Base-by-base conservation (phyloP, 2,113 vertebrate genomes). In the Puffinus mauretanicus region DNA sequence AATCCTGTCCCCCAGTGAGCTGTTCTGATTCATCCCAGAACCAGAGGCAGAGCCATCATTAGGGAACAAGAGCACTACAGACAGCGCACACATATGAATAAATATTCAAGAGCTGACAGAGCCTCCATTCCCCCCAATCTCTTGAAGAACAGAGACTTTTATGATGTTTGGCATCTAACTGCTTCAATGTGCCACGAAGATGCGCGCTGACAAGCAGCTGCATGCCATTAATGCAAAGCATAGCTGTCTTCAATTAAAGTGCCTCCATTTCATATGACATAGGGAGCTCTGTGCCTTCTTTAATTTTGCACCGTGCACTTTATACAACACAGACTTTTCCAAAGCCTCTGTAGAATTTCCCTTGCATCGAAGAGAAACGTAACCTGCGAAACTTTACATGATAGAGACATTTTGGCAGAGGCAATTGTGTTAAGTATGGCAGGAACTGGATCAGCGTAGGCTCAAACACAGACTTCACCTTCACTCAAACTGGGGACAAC, bases 281-380 rank as follows among this genome's bases (percentile, higher is more conserved):
- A 2, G 46, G 54, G 38, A 66, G 66, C 47, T 64, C 60, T 16
- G 49, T 2, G 16, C 7, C 76, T 10, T 75, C 65, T 62, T 16
- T 8, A 2, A 40, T 52, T 82, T 18, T 11, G 19, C 7, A 32
- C 77, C 4, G 0, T 1, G 3, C 4, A 0, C 46, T 51, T 65
- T 11, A 46, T 3, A 5, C 24, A 8, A 32, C 27, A 9, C 14
- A 40, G 49, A 10, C 34, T 22, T 16, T 40, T 42, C 78, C 46
- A 6, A 47, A 88, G n/a, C 2, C 55, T 55, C 62, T 0, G 4
- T 29, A 29, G 11, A 65, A 18, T 12, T 42, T 54, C 47, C 13
- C 10, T 75, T 40, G 11, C 24, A 7, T 2, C 14, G 15, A 36
- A 67, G 17, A 1, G 47, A 62, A 94, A 58, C 0, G 1, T 12